Evolutionary conservation across 2,888 invertebrate species (phyloP).

Genomic region (Adelognathus sp.): DNA sequence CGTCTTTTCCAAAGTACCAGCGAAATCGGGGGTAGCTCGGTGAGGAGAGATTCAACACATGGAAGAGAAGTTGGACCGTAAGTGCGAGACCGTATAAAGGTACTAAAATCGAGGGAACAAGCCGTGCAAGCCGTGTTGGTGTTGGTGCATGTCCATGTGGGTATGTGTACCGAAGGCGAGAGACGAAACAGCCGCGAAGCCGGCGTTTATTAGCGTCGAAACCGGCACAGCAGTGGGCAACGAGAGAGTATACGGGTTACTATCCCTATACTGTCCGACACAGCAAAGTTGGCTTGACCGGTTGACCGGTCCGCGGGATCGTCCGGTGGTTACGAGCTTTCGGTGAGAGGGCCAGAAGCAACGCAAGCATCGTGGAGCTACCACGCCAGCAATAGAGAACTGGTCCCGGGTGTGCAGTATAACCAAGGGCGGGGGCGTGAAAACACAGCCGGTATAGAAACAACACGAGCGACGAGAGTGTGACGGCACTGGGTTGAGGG

Average conservation of each 20-base stretch:
- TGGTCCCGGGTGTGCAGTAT: slow-evolving; percentile 29
- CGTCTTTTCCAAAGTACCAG: too few species aligned
- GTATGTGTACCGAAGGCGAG: slow-evolving; percentile 11
- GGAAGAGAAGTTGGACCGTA: neutral
- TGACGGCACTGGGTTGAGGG: neutral
- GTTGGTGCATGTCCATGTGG: too few species aligned
- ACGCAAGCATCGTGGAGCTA: slow-evolving; percentile 49
- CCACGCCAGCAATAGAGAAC: slow-evolving; percentile 66
- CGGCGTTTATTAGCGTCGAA: slow-evolving; percentile 72
- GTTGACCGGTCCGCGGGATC: slow-evolving; percentile 66
- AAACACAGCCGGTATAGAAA: slow-evolving; percentile 21
- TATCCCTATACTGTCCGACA: too few species aligned
- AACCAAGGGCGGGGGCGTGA: too few species aligned
- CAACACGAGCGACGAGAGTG: slow-evolving; percentile 18
- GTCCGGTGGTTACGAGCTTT: slow-evolving; percentile 62
- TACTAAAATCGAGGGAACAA: slow-evolving; percentile 21
- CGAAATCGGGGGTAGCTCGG: neutral
- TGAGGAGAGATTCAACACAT: neutral
- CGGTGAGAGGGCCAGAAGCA: slow-evolving; percentile 58
- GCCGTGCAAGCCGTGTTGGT: neutral
- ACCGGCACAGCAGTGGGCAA: slow-evolving; percentile 16
- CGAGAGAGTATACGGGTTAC: neutral
- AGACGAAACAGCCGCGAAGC: slow-evolving; percentile 61
- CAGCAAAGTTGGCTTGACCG: slow-evolving; percentile 70
- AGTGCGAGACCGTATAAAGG: neutral